Evolutionary conservation across 1,140 invertebrate genomes (phyloP).

Genomic region (Mactra quadrangularis): DNA sequence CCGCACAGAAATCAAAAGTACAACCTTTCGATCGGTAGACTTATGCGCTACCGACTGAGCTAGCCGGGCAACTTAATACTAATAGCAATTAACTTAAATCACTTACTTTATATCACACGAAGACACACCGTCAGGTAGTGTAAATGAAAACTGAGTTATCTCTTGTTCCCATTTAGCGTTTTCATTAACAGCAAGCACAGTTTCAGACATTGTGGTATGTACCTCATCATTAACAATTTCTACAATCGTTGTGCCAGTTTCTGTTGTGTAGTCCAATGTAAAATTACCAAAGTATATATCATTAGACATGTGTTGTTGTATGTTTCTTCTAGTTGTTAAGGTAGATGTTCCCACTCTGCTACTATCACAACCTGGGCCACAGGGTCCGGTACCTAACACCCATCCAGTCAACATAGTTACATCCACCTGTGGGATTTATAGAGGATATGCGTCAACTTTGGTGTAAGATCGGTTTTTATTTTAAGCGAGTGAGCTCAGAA

Average conservation of each 20-base stretch:
- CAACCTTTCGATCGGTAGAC: too few species aligned
- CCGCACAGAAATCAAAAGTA: too few species aligned
- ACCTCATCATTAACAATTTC: not conserved
- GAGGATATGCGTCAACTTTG: too few species aligned
- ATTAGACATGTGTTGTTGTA: not conserved
- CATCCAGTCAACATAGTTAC: constrained; percentile 8
- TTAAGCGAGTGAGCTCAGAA: too few species aligned
- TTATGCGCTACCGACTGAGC: too few species aligned
- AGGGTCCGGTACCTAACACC: constrained; percentile 36
- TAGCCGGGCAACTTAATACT: too few species aligned
- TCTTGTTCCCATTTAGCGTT: constrained; percentile 18
- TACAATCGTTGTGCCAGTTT: too few species aligned
- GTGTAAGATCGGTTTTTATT: too few species aligned
- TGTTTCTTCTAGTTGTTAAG: not conserved
- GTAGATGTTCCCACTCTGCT: constrained; percentile 5
- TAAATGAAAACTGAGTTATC: not conserved
- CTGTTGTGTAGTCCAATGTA: not conserved
- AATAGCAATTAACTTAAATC: too few species aligned
- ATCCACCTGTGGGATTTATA: too few species aligned
- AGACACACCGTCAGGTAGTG: not conserved
- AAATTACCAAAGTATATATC: not conserved
- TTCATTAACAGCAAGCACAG: not conserved
- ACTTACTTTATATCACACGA: constrained; percentile 4
- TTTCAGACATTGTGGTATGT: not conserved
- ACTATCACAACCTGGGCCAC: constrained; percentile 6